Evolutionary conservation across 2,113 vertebrate species (phyloP), one percentile per base, ranked within the genome.

Genomic region (Tamias sibiricus): DNA sequence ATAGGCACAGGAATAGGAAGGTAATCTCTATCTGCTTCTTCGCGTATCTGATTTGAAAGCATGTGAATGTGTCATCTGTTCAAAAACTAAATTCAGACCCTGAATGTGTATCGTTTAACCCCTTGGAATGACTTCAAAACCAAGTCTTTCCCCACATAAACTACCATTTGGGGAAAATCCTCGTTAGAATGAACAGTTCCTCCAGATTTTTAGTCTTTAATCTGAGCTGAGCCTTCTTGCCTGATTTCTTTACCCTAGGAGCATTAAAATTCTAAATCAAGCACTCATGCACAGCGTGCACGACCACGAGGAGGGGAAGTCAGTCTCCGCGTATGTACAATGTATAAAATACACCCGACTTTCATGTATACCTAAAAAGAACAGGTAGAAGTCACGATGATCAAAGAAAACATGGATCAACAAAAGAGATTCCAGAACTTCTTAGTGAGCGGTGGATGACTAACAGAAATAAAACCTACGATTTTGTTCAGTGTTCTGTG

Each of bases 401-500:
- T 52, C 8, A 52, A 52, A 13, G 16, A 52, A 52, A 52, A 52
- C 14, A 52, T 44, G 32, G 68, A n/a, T 95, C 77, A 96, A 76
- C 62, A 69, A 85, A 77, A 95, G 69, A 79, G 42, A 76, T 77
- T 69, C 59, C 44, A 92, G 84, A 42, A 66, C 28, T 20, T 88
- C 68, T 97, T 52, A 94, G 24, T 59, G 95, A 87, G 87, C 95
- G 95, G 94, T 90, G 92, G 96, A 97, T 98, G 97, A 96, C 94
- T 96, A 94, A 97, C 20, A 87, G 88, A 86, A 95, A 95, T 81
- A 87, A 87, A 93, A 76, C 94, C 95, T 96, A 97, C 95, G 97
- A 97, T 98, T 97, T 96, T 98, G 93, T 96, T 97, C 98, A 97
- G 98, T 98, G 98, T 98, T 96, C 96, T 97, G 94, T 98, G 97